Conservation (phyloP, 2,888 invertebrate species). For the Spodoptera picta region DNA sequence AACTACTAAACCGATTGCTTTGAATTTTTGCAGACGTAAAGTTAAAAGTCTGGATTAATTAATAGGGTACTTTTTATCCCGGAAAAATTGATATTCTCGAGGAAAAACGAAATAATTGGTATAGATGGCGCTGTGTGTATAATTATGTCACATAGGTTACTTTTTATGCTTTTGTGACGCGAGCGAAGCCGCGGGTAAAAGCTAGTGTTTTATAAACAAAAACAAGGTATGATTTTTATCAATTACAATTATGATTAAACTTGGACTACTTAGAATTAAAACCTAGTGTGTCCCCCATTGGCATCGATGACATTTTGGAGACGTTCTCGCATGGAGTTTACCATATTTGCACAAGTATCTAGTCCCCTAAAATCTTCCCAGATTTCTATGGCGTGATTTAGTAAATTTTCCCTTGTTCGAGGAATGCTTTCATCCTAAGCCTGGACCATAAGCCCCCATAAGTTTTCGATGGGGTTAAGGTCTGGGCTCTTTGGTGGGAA, state of each 20-base stretch:
- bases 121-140: too few species aligned
- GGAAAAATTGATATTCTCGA: too few species aligned
- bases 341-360: conserved; percentile 21
- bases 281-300: conserved; percentile 14
- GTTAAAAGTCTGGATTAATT: too few species aligned
- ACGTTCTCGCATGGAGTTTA: conserved; percentile 18
- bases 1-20: too few species aligned
- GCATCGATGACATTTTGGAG: conserved; percentile 13
- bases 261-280: conserved; percentile 20
- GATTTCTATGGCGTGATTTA: conserved; percentile 8
- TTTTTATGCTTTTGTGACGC: too few species aligned
- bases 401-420: conserved; percentile 10
- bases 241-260: conserved; percentile 12
- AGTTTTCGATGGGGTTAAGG: conserved; percentile 48
- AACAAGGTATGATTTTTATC: conserved; percentile 15
- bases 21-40: too few species aligned
- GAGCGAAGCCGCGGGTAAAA: too few species aligned
- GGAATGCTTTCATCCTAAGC: conserved; percentile 21
- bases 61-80: too few species aligned
- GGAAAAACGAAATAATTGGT: too few species aligned
- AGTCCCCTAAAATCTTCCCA: conserved; percentile 20
- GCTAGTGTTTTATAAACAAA: conserved; percentile 17
- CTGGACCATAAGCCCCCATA: conserved; percentile 47
- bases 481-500: conserved; percentile 17
- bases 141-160: too few species aligned